These are phyloP conservation scores for Willisornis vidua DNA, from an alignment of 2,113 vertebrate genomes.

Conservation along the genomic window DNA sequence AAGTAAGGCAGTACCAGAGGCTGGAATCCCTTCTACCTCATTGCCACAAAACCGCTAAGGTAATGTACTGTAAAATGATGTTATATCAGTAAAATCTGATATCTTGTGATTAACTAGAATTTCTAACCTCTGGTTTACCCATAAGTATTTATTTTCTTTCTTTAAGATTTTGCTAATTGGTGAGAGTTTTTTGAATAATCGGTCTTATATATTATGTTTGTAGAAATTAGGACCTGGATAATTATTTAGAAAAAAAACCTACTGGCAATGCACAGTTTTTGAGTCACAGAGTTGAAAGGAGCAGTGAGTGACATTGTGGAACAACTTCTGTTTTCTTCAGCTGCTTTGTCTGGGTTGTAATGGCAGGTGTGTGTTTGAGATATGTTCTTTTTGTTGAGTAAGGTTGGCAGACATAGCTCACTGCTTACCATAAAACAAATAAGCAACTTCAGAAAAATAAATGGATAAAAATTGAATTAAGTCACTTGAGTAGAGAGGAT, in stretches of 20 bases:
- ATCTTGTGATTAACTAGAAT: neutral
- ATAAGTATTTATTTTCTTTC: neutral
- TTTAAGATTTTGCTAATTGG: neutral
- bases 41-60: neutral
- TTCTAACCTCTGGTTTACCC: neutral
- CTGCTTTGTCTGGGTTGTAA: neutral
- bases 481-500: neutral
- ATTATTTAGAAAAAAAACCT: neutral
- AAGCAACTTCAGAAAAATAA: neutral
- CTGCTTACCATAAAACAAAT: neutral
- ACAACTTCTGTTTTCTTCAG: neutral
- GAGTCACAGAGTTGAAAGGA: neutral
- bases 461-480: neutral
- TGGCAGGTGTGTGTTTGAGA: neutral
- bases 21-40: neutral
- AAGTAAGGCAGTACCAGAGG: accelerated
- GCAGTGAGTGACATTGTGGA: neutral
- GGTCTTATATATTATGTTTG: neutral
- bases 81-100: neutral
- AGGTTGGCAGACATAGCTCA: neutral
- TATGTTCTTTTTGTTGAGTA: neutral
- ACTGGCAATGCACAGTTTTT: neutral
- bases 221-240: neutral
- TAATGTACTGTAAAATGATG: neutral
- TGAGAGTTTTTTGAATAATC: neutral